phyloP scores from a whole-genome alignment of 64 coral and sea anemone genomes.

The Montipora foliosa region DNA sequence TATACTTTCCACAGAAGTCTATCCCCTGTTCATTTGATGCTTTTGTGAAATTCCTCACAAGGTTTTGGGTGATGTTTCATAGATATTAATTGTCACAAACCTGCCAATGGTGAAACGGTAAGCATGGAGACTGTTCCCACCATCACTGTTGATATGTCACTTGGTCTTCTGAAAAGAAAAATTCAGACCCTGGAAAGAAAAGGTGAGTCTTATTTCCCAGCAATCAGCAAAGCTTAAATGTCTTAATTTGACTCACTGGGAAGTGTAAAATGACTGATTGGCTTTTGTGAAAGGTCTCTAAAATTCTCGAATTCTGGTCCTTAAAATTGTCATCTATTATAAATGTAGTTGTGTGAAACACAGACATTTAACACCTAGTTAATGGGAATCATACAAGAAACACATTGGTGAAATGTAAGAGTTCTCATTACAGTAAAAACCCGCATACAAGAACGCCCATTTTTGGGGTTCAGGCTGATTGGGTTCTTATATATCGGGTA shows the following conservation, averaged over 20 bases:
- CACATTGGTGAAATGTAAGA: too few relatives aligned
- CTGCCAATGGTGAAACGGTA: slow-evolving; percentile 95
- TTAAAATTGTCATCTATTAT: too few relatives aligned
- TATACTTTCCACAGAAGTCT: too few relatives aligned
- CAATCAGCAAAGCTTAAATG: background rate
- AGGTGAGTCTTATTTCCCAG: background rate
- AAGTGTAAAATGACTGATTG: too few relatives aligned
- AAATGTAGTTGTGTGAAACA: too few relatives aligned
- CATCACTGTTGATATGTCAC: slow-evolving; percentile 91
- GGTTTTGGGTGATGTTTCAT: background rate
- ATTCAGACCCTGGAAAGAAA: slow-evolving; percentile 47
- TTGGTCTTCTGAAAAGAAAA: slow-evolving; percentile 88
- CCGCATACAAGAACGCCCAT: slow-evolving; percentile 73
- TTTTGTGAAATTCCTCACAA: background rate
- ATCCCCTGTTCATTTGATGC: too few relatives aligned
- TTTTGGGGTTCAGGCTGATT: slow-evolving; percentile 78
- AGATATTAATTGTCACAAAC: slow-evolving; percentile 91
- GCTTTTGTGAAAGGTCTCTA: too few relatives aligned
- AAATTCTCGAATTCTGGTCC: too few relatives aligned
- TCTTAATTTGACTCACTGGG: too few relatives aligned
- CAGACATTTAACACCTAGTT: too few relatives aligned
- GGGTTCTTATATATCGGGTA: slow-evolving; percentile 77
- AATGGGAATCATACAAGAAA: too few relatives aligned
- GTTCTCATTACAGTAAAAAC: slow-evolving; percentile 26
- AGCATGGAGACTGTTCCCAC: slow-evolving; percentile 74